Evolutionary conservation across 2,113 vertebrate genomes (phyloP).

Genomic region (Monarcha castaneiventris): DNA sequence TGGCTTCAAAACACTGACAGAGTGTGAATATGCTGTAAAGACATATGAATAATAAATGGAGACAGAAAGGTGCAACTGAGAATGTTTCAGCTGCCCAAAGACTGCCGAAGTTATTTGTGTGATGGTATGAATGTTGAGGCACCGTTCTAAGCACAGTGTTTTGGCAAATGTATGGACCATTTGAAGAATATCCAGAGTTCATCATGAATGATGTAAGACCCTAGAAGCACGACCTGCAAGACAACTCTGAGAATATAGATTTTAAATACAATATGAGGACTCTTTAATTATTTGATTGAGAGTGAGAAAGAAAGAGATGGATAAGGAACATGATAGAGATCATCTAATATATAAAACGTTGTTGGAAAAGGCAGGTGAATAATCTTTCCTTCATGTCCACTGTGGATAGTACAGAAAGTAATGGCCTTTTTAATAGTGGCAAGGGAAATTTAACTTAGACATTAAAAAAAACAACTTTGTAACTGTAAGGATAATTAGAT

Average conservation of each 20-base stretch:
- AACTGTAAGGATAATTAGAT: neutral
- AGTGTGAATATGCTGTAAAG: neutral
- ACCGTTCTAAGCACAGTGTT: neutral
- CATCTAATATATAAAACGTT: neutral
- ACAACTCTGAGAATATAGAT: neutral
- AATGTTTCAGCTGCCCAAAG: neutral
- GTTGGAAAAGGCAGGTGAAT: neutral
- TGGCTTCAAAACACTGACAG: neutral
- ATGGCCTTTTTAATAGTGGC: neutral
- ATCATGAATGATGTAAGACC: neutral
- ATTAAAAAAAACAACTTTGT: neutral
- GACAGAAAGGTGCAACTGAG: neutral
- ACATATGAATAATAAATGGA: neutral
- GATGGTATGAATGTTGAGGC: neutral
- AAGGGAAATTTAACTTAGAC: conserved; percentile 11
- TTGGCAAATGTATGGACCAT: neutral
- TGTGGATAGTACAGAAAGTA: neutral
- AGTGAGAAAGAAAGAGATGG: no score
- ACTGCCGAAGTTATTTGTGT: neutral
- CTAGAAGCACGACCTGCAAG: neutral
- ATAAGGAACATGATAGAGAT: neutral
- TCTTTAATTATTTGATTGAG: neutral
- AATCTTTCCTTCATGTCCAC: neutral
- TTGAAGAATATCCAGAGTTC: neutral
- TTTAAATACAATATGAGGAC: neutral